Base-by-base conservation (phyloP, 2,888 invertebrate genomes). In the Oscheius onirici region DNA sequence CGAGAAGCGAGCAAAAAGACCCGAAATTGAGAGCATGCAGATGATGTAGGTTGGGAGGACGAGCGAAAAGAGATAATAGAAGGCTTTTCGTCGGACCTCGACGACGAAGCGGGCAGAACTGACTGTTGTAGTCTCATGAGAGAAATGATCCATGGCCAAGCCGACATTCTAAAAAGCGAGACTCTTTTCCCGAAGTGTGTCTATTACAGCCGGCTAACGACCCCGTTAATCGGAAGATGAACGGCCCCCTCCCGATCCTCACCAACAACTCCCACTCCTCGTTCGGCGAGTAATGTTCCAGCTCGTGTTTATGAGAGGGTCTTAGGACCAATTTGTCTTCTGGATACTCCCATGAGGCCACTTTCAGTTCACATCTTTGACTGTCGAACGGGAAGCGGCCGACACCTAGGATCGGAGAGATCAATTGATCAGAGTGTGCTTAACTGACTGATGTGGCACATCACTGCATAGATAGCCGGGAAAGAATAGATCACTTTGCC, bases 221-320 rank as follows among this genome's bases (percentile, higher is more conserved):
- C 24, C 46, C 34, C 63, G 26, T 63, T 63, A 63, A 63, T 63
- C 49, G 63, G 17, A 49, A 63, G 63, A 63, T 63, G 49, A 49
- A 63, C 63, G 63, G 26, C 44, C 15, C n/a, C 46, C 26, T 34
- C 58, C 58, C n/a, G 41, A 11, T 10, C 34, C 61, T 43, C 17
- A 83, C 84, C 72, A 78, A 78, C 22, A 84, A 70, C 40, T 83
- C 83, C 84, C 84, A 84, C 73, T 84, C 84, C 52, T 84, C 84
- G 52, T 84, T 84, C 2, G 71, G 73, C 0, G 77, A 67, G 44
- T 83, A 84, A 49, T 84, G 82, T 43, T 74, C 71, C n/a, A 81
- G 73, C 13, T 75, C 55, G 26, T 78, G 77, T 43, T 78, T 77
- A 24, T 77, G 74, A 13, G 78, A 71, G 13, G 82, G 78, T 40